phyloP scores from a whole-genome alignment of 2,113 vertebrate species.

The Otis tarda region DNA sequence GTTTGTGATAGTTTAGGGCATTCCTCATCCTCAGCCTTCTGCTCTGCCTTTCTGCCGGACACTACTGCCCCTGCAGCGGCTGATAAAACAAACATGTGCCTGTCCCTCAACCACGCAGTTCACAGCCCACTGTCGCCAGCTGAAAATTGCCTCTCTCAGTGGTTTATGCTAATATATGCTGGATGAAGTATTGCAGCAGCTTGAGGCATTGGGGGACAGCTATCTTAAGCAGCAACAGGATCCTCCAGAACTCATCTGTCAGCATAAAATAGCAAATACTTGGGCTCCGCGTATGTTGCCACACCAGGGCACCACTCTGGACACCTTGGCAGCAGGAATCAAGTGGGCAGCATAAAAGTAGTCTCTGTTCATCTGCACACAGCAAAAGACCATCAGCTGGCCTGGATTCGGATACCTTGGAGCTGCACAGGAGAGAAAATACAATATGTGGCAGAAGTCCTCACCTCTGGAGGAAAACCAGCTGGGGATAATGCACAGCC shows the following conservation, averaged over 20 bases:
- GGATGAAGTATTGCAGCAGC: not conserved
- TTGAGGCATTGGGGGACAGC: not conserved
- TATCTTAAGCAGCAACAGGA: not conserved
- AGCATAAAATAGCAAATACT: not conserved
- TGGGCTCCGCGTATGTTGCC: accelerated
- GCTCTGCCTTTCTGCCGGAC: not conserved
- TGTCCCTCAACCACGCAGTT: not conserved
- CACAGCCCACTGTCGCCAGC: not conserved
- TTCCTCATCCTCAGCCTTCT: not conserved
- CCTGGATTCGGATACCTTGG: not conserved
- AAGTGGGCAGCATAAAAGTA: not conserved
- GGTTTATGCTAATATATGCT: not conserved
- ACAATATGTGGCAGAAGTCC: not conserved
- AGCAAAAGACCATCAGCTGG: not conserved
- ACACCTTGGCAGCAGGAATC: not conserved
- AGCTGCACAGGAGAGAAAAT: not conserved
- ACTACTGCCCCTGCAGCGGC: not conserved
- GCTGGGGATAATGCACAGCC: not conserved
- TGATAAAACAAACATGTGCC: not conserved
- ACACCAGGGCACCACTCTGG: not conserved
- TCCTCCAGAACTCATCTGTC: not conserved
- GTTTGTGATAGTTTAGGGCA: not conserved
- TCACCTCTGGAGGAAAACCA: not conserved
- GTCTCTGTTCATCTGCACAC: not conserved
- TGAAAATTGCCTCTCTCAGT: not conserved